These are phyloP conservation scores for Chaetogeoica ovagalla DNA, from an alignment of 2,888 invertebrate genomes.

Conservation along the genomic window DNA sequence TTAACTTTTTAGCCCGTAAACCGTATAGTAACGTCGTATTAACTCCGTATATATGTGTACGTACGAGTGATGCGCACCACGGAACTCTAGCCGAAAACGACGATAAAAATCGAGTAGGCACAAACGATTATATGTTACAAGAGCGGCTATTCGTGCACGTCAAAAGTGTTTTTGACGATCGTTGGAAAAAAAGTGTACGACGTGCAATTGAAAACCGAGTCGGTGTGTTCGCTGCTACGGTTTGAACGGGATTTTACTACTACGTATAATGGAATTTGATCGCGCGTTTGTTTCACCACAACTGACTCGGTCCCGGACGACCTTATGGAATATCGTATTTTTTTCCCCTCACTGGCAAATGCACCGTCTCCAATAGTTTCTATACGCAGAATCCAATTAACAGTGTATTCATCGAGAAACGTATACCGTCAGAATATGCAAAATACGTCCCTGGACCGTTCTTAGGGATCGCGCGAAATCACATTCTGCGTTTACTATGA, in stretches of 20 bases:
- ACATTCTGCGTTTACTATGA: too few relatives aligned
- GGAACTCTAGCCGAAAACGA: neutral
- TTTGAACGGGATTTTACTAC: conserved; percentile 17
- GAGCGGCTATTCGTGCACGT: neutral
- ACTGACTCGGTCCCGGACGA: too few relatives aligned
- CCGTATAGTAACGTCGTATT: neutral
- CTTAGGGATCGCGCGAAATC: too few relatives aligned
- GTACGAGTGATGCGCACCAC: too few relatives aligned
- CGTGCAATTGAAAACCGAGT: neutral
- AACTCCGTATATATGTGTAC: neutral
- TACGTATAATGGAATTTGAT: conserved; percentile 27
- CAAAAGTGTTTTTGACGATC: neutral
- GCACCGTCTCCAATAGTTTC: too few relatives aligned
- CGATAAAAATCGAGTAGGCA: neutral
- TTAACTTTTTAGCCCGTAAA: too few relatives aligned
- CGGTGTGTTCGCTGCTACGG: neutral
- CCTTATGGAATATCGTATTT: too few relatives aligned
- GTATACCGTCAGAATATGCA: too few relatives aligned
- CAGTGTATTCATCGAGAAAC: too few relatives aligned
- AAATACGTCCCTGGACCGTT: too few relatives aligned
- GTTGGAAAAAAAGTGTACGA: neutral
- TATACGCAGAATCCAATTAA: too few relatives aligned
- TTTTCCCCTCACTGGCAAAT: too few relatives aligned
- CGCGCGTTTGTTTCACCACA: neutral
- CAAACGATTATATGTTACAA: neutral